Base-by-base conservation (phyloP, 2,113 vertebrate species). In the Brienomyrus longianalis region DNA sequence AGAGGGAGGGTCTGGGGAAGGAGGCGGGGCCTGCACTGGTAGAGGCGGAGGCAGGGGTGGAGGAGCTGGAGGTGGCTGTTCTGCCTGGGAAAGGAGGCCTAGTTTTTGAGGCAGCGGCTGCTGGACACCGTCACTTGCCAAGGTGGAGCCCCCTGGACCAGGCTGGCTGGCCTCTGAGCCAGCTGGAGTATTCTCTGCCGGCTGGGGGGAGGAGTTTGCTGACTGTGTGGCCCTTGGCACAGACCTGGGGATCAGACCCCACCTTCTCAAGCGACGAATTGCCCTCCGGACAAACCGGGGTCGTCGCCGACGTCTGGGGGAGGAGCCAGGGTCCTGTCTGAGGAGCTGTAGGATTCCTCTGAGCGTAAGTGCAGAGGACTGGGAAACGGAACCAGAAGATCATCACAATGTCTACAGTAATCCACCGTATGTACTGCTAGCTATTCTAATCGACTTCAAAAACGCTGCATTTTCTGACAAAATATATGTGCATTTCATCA, bases 271-370 rank as follows among this genome's bases (percentile, higher is more conserved):
- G 47, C 97, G 96, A 0, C 97, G 97, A 1, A 97, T 93, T 0
- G 96, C 93, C 8, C 97, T 95, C 31, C 97, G 96, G 86, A 97
- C 27, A 1, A 97, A 95, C 0, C 97, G 95, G 1, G 96, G 96
- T 1, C 97, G 92, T 47, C 96, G 97, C 6, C 95, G 92, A 54
- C 97, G 96, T 84, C 95, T 95, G 0, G 95, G 93, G 15, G 94
- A 93, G 91, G 91, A 94, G 87, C 93, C 94, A 0, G 96, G 95
- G 48, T 97, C 96, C 86, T 97, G 97, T 13, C 97, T 96, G 50
- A 98, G 94, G 27, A 97, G 95, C 92, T 98, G 97, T 0, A 98
- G 95, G 39, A 98, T 95, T 45, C 97, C 97, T 84, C 97, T 95
- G 89, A 98, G 94, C 89, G 97, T 97, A 10, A 98, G 95, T 48